phyloP scores from a whole-genome alignment of 2,888 invertebrate species.

The Aleiodes testaceus region DNA sequence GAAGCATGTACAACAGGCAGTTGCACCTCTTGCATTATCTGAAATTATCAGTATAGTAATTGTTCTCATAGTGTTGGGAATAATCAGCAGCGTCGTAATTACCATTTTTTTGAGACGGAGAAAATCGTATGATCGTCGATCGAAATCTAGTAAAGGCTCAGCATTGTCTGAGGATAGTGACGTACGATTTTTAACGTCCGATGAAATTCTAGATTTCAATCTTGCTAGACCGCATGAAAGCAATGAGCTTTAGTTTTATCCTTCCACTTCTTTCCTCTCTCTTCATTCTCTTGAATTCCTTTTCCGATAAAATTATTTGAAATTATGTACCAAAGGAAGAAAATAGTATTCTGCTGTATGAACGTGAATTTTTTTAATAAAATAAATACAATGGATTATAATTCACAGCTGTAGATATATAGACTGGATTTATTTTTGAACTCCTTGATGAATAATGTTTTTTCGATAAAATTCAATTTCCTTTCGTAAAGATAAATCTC shows the following conservation, averaged over 20 bases:
- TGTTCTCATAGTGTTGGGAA: conserved; percentile 58
- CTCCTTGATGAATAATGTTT: too few species aligned
- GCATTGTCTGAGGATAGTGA: conserved; percentile 74
- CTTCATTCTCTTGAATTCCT: not conserved
- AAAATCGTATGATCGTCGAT: conserved; percentile 61
- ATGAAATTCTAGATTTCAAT: conserved; percentile 76
- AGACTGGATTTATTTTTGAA: too few species aligned
- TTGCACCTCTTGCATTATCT: conserved; percentile 44
- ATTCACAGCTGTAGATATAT: too few species aligned
- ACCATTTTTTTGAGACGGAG: conserved; percentile 54
- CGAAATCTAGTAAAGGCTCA: conserved; percentile 56
- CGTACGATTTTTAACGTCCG: conserved; percentile 76
- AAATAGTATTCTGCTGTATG: too few species aligned
- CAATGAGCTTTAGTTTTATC: conserved; percentile 52
- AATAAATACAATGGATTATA: too few species aligned
- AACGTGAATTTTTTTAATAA: too few species aligned
- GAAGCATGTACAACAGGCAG: conserved; percentile 16
- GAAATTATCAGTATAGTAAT: conserved; percentile 59
- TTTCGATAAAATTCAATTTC: too few species aligned
- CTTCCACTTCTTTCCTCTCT: not conserved
- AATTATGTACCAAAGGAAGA: too few species aligned
- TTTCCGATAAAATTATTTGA: too few species aligned
- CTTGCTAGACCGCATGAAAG: conserved; percentile 69
- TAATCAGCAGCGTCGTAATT: conserved; percentile 54
- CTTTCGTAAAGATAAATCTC: too few species aligned